Conservation (phyloP, 2,113 vertebrate species). For the Myodes glareolus region DNA sequence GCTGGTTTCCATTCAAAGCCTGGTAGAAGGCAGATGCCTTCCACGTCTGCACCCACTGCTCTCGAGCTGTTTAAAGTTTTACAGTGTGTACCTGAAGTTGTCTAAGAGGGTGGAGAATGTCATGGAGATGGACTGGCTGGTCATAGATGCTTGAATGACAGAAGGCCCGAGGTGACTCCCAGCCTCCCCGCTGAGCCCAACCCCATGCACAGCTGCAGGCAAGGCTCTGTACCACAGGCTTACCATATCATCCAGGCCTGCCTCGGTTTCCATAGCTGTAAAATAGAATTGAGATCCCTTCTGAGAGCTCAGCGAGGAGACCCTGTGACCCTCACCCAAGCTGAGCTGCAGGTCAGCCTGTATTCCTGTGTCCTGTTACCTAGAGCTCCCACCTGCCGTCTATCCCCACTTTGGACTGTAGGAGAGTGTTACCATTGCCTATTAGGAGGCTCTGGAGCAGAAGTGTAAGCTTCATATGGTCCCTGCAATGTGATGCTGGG, state of each 20-base stretch:
- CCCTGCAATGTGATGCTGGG: not conserved
- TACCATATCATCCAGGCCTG: not conserved
- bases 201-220: not conserved
- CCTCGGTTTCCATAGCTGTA: not conserved
- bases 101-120: not conserved
- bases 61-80: not conserved
- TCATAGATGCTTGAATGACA: not conserved
- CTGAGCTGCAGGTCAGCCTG: not conserved
- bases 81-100: not conserved
- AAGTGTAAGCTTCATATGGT: not conserved
- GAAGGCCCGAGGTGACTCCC: too few relatives aligned
- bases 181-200: not conserved
- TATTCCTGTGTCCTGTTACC: not conserved
- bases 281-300: not conserved
- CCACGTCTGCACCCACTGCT: not conserved
- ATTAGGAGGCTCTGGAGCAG: not conserved
- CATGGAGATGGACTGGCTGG: too few relatives aligned
- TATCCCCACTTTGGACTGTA: not conserved
- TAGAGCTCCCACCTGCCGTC: not conserved
- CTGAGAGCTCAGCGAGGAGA: not conserved
- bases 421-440: not conserved
- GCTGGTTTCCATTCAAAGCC: not conserved
- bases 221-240: too few relatives aligned
- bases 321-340: not conserved
- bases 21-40: not conserved